Evolutionary conservation across 1,140 invertebrate genomes (phyloP), one percentile per base, ranked within the genome.

Genomic region (Apocrypta bakeri): DNA sequence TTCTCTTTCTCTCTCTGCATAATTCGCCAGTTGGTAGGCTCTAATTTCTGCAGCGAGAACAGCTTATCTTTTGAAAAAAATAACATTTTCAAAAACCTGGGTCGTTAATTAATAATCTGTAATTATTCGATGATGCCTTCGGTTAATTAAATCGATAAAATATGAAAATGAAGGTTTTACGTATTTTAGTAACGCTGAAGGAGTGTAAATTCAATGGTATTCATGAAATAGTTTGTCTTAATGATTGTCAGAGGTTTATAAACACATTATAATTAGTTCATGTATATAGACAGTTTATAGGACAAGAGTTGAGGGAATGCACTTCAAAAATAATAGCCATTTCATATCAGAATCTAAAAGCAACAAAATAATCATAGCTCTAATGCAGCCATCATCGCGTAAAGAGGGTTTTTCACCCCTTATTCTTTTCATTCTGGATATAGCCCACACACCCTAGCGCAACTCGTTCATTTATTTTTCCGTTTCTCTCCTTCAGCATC

Each of bases 21-120:
- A 56, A 66, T 56, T 8, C 29, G 27, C 69, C 82, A 79, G 82
- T 83, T 83, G 82, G 61, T 31, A 48, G 48, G 33, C 69, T 83
- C 61, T 80, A 74, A 73, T 83, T 64, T 71, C 68, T 6, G 21
- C 66, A 64, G 29, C 56, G 27, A 21, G 33, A 29, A 42, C 11
- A n/a, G 25, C 79, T 81, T 66, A 81, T 81, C 66, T 81, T 74
- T 31, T 29, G 17, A 4, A 42, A 42, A 42, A 42, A 42, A 42
- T 9, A n/a, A n/a, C n/a, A n/a, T n/a, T n/a, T n/a, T n/a, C n/a
- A n/a, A n/a, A n/a, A n/a, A n/a, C n/a, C n/a, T n/a, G n/a, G n/a
- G n/a, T n/a, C n/a, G n/a, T n/a, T n/a, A n/a, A n/a, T n/a, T n/a
- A n/a, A n/a, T n/a, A n/a, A n/a, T n/a, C n/a, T n/a, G n/a, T n/a